Base-by-base conservation (phyloP, 2,888 invertebrate species). In the Drosophila affinis region DNA sequence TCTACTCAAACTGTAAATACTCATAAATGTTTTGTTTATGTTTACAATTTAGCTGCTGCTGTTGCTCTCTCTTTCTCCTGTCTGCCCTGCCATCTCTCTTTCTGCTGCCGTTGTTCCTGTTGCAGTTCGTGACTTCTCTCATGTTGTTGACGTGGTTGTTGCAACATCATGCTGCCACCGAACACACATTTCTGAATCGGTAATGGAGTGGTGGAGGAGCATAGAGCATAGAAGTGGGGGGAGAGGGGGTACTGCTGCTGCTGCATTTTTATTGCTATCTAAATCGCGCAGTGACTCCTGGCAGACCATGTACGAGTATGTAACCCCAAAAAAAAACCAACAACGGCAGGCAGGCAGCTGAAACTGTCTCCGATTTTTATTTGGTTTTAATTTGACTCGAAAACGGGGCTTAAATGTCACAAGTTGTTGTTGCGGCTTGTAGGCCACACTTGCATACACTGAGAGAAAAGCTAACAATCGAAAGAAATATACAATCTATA, bases 1-100 rank as follows among this genome's bases (percentile, higher is more conserved):
- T 69, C 61, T 64, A 72, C 73, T 82, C 80, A 87, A 57, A 87
- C 87, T 84, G 85, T 85, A 80, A 87, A 85, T 84, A 85, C 82
- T 86, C 85, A 86, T 86, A 86, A 86, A 86, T 87, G 85, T 82
- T 85, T 85, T 86, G 85, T 86, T 87, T 87, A 85, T 87, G 85
- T 85, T 82, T 82, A 81, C 81, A 81, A 77, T 85, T 81, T 84
- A 84, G 84, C 81, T 84, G 77, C 78, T 83, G 81, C 71, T 79
- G 77, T 69, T 72, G 79, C 76, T 73, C 27, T 44, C 17, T 9
- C 49, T 32, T 17, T 52, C 18, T 52, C 21, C 21, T 54, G 69
- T 67, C 67, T 82, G 72, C 75, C 45, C 67, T 82, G 72, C 75
- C 48, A 48, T 72, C 61, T 60, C 61, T 60, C 53, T 1, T 32